These are phyloP conservation scores for Geothlypis trichas DNA, from an alignment of 2,113 vertebrate genomes.

Conservation along the genomic window DNA sequence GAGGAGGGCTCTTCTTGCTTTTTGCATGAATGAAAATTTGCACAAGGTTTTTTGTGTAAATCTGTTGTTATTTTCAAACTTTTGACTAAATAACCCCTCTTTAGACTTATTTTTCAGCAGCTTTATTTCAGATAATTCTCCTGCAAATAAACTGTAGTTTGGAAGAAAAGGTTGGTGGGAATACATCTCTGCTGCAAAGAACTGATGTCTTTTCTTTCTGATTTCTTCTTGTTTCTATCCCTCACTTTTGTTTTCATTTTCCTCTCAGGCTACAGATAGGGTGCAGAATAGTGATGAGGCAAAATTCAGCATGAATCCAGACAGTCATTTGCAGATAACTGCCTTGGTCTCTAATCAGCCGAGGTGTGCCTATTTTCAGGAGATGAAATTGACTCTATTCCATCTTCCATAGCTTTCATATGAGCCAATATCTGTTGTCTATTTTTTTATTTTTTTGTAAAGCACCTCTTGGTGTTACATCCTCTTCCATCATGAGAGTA, in stretches of 20 bases:
- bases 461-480: accelerated
- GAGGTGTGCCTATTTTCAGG: not conserved
- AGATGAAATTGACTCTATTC: not conserved
- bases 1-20: not conserved
- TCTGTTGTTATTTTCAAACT: not conserved
- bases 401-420: not conserved
- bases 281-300: not conserved
- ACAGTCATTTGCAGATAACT: not conserved
- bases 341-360: constrained; percentile 2
- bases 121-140: not conserved
- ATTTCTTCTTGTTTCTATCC: not conserved
- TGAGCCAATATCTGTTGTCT: not conserved
- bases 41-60: not conserved
- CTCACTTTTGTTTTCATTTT: not conserved
- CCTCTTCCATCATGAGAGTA: not conserved
- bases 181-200: not conserved
- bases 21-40: not conserved
- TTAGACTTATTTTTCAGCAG: not conserved
- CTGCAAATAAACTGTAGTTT: not conserved
- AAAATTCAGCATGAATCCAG: constrained; percentile 14
- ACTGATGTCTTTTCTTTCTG: not conserved
- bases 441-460: not conserved
- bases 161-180: not conserved
- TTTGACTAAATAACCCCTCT: not conserved
- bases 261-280: not conserved